These are phyloP conservation scores for Drosophila ficusphila DNA, from an alignment of 1,140 invertebrate species.

Conservation along the genomic window DNA sequence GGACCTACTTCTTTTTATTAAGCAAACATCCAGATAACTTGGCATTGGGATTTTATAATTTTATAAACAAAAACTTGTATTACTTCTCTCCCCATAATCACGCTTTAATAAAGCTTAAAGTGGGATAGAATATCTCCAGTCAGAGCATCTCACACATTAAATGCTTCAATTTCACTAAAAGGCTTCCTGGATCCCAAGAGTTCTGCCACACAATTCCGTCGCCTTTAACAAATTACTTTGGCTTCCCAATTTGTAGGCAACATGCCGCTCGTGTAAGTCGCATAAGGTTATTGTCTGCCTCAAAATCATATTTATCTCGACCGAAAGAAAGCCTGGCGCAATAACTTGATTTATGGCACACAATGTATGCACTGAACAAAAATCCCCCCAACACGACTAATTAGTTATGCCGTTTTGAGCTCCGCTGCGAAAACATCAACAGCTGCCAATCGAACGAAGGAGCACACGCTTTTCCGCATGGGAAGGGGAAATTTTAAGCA, in stretches of 20 bases:
- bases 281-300: constrained; percentile 15
- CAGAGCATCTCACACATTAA: neutral
- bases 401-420: constrained; percentile 42
- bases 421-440: constrained; percentile 19
- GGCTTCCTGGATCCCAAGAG: constrained; percentile 5
- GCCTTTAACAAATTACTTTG: constrained; percentile 23
- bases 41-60: no score
- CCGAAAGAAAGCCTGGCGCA: constrained; percentile 12
- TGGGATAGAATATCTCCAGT: no score
- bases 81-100: no score
- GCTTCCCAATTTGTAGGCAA: constrained; percentile 10
- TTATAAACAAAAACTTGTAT: no score
- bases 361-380: constrained; percentile 52
- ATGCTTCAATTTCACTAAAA: neutral
- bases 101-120: no score
- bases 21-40: no score
- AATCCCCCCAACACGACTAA: constrained; percentile 47
- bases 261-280: neutral
- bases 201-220: neutral
- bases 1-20: no score
- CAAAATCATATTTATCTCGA: constrained; percentile 41
- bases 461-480: neutral
- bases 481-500: constrained; percentile 38
- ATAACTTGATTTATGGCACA: constrained; percentile 68
- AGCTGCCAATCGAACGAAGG: constrained; percentile 33